Percentiles rank a stretch among this genome's conserved stretches.
These are phyloP conservation scores for Phoenoteleia sp. DNA, from an alignment of 2,888 invertebrate species.

Conservation along the genomic window DNA sequence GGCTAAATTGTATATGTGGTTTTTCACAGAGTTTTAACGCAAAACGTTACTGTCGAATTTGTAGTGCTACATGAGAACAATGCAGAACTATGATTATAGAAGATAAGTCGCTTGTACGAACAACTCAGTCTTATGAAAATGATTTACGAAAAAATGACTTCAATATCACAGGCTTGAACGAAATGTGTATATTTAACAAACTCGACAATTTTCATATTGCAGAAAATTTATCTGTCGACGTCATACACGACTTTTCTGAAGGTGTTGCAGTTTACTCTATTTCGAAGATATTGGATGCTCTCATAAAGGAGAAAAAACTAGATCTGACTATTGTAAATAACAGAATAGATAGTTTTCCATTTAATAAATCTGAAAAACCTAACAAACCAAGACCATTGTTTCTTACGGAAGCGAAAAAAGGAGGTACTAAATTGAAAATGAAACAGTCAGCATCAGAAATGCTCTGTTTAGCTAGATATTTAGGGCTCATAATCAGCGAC, in stretches of 20 bases:
- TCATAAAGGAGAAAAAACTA: slow-evolving; percentile 38
- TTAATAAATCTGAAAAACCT: neutral
- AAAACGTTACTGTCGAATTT: slow-evolving; percentile 39
- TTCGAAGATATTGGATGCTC: slow-evolving; percentile 19
- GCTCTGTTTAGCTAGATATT: neutral
- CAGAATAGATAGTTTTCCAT: neutral
- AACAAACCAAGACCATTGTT: neutral
- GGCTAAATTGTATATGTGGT: slow-evolving; percentile 16
- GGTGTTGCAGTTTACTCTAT: slow-evolving; percentile 39
- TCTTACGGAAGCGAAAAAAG: neutral
- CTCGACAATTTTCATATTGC: slow-evolving; percentile 55
- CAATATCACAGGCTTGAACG: slow-evolving; percentile 49
- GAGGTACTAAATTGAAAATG: neutral
- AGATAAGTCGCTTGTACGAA: slow-evolving; percentile 49
- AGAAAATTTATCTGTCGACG: slow-evolving; percentile 55
- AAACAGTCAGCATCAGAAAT: neutral
- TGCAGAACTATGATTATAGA: slow-evolving; percentile 68
- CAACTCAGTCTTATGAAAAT: slow-evolving; percentile 55
- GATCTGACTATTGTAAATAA: slow-evolving; percentile 32
- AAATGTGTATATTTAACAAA: slow-evolving; percentile 62
- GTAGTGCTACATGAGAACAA: slow-evolving; percentile 37
- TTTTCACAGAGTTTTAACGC: slow-evolving; percentile 38
- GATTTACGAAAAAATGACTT: slow-evolving; percentile 47
- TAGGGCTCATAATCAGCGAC: neutral
- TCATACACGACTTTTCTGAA: slow-evolving; percentile 57